Conservation (phyloP, 2,113 vertebrate species). For the Cyprinodon tularosa region DNA sequence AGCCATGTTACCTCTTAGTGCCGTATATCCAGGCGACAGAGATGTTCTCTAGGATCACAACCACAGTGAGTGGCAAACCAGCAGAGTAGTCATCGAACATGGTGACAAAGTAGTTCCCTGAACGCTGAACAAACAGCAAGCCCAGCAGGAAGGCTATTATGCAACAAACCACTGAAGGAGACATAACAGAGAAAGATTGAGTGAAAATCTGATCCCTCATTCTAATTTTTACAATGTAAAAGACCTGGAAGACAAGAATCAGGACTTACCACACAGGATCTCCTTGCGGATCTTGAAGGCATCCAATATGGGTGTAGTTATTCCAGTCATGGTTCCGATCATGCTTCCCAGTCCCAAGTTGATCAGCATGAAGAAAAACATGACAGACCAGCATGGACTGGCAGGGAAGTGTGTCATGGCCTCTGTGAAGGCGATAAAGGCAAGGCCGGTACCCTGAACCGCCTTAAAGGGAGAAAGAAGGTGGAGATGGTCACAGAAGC, state of each 20-base stretch:
- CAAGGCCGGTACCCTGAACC: constrained; percentile 96
- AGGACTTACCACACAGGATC: constrained; percentile 90
- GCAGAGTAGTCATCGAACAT: constrained; percentile 99
- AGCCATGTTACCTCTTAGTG: constrained; percentile 88
- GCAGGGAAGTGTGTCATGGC: constrained; percentile 98
- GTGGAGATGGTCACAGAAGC: not conserved
- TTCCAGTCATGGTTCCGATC: constrained; percentile 99
- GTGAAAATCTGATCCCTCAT: constrained; percentile 6
- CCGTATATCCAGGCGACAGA: constrained; percentile 98
- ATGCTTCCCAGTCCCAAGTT: constrained; percentile 98
- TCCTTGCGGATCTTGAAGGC: constrained; percentile 98
- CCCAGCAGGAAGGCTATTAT: constrained; percentile 92
- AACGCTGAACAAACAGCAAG: constrained; percentile 96
- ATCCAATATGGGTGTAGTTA: constrained; percentile 95
- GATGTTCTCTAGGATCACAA: constrained; percentile 96
- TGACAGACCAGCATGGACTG: constrained; percentile 96
- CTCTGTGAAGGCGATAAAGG: constrained; percentile 99
- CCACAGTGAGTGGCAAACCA: constrained; percentile 93
- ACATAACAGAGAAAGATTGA: constrained; percentile 18
- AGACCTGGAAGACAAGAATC: not conserved
- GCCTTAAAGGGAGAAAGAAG: constrained; percentile 77
- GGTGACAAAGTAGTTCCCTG: constrained; percentile 97
- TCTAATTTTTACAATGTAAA: not conserved
- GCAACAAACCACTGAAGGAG: constrained; percentile 88
- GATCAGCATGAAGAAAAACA: constrained; percentile 99